Base-by-base conservation (phyloP, 2,888 invertebrate genomes). In the Dicyrtoma fusca region DNA sequence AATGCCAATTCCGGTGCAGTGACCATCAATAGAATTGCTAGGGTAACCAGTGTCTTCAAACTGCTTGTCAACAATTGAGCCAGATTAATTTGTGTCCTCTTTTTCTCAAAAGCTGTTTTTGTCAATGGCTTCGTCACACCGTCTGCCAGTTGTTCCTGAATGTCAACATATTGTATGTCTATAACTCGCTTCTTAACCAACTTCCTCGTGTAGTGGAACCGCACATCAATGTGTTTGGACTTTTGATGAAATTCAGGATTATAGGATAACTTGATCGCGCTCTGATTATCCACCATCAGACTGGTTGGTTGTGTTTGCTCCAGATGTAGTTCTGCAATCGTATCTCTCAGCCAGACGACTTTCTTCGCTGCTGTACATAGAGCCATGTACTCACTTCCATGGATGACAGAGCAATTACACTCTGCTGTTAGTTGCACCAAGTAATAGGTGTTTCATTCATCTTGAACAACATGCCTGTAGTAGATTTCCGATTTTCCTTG, bases 151-250 rank as follows among this genome's bases (percentile, higher is more conserved):
- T 63, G 49, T 21, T 26, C 17, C 11, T 1, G 13, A 1, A 45
- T 47, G 1, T 13, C 17, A 1, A 62, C 19, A 21, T 70, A 34
- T 8, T 62, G 0, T 1, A 63, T 2, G 19, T 26, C 13, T 1
- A 62, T 10, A 21, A 26, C 6, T n/a, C 17, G 23, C 1, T 25
- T 47, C 23, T 62, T n/a, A 8, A 51, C 44, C 13, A 62, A n/a
- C n/a, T 51, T 19, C 11, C 70, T 23, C 1, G 72, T 64, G 47
- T 68, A 81, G 53, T 77, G 77, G 59, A 77, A 73, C 19, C 74
- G 26, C 0, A 80, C 57, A 21, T 73, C 76, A 44, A 81, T 80
- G 61, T 81, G 81, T 51, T 81, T 81, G 0, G 77, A 77, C 45
- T 74, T 44, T 5, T 71, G 53, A 49, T 79, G 79, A 19, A 72